Base-by-base conservation (phyloP, 1,140 invertebrate genomes). In the Pogonomyrmex barbatus region DNA sequence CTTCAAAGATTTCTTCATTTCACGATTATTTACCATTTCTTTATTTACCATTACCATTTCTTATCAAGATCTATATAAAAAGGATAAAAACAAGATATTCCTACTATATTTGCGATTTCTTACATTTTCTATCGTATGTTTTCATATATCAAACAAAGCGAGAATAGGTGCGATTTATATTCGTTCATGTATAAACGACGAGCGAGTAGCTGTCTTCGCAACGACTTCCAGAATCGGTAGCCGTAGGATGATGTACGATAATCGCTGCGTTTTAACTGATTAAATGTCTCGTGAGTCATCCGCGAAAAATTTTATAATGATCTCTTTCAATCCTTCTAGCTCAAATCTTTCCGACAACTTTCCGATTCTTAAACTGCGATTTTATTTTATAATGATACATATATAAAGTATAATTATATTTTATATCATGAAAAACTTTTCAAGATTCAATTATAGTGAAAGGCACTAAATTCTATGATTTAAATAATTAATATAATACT, bases 221-320 rank as follows among this genome's bases (percentile, higher is more conserved):
- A 90, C 88, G 91, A 93, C 89, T 93, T 89, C 86, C 82, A 92
- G 94, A 94, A 95, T 93, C 94, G 91, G 94, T 95, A 95, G 94
- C 91, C 91, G 78, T 91, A 94, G 94, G 94, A 93, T 94, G 95
- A 93, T 91, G 93, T 94, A 93, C 95, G 86, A 94, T 95, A 95
- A 94, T 93, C 73, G 87, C 87, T 91, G 88, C 89, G 71, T 91
- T 93, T 93, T 94, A 92, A 94, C 94, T 94, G 93, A 93, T 93
- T 77, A 73, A 54, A 30, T 56, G 33, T 50, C 54, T 60, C 36
- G 17, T n/a, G 14, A 24, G 36, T 81, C 6, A 36, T 52, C 33
- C 45, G 30, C 60, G 45, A 60, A n/a, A 24, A 52, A 75, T 54
- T 79, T 54, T 39, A 79, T 33, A 12, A 39, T 39, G 39, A n/a